Base-by-base conservation (phyloP, 2,888 invertebrate genomes). In the Tachina grossa region DNA sequence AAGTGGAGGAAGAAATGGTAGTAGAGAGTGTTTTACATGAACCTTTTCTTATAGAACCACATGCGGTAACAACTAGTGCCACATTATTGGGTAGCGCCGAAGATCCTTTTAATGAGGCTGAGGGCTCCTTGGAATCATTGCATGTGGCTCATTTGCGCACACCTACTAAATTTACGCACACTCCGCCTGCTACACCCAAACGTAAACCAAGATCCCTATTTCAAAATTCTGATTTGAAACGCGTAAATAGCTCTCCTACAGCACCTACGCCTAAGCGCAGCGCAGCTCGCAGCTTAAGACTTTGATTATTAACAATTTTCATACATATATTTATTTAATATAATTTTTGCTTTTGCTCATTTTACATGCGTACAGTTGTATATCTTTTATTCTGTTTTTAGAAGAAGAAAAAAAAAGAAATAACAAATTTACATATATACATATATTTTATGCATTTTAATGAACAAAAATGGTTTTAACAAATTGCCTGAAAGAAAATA, bases 151-250 rank as follows among this genome's bases (percentile, higher is more conserved):
- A 83, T 47, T 75, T 88, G 79, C 87, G 87, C 19, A 88, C 88
- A 31, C 88, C 88, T 6, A 87, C 88, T 2, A 88, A 88, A 84
- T 71, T 79, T 22, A 57, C 45, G 1, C 76, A 87, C 19, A 88
- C 88, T 3, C 88, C 88, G 16, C 88, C 88, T 47, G 84, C 87
- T 14, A 88, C 88, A 45, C 88, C 88, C 1, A 88, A 88, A 77
- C 88, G 88, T 14, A 87, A 78, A 66, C 86, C 87, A 1, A 78
- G 88, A 1, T 85, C 79, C 55, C 78, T 86, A 57, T 82, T 87
- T 45, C 86, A 84, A 63, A 41, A 83, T 39, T 87, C 88, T 0
- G 87, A 85, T 14, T 77, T 87, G 72, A 88, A 86, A 51, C 87
- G 87, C 57, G 76, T 86, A 41, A 83, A 79, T 59, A 59, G 22